A percentile compares a stretch with the other conserved stretches of the same genome.
Evolutionary conservation across 1,140 invertebrate species (phyloP).

Genomic region (Bombus terrestris): DNA sequence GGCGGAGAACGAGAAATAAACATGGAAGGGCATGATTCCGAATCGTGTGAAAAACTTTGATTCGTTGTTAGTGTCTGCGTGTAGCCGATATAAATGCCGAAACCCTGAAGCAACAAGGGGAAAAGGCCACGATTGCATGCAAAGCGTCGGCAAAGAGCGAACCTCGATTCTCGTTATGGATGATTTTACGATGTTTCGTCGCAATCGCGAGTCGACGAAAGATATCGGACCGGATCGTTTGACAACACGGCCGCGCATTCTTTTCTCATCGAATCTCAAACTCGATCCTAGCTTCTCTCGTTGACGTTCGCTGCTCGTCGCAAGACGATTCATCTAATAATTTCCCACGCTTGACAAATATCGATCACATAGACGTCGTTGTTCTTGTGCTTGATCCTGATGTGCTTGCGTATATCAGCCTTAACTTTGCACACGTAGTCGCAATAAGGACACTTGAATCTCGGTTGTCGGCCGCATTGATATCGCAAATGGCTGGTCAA

Average conservation of each 20-base stretch:
- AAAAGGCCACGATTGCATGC: background rate
- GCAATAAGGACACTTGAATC: conserved; percentile 83
- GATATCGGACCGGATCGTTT: background rate
- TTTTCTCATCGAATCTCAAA: background rate
- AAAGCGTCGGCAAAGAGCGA: background rate
- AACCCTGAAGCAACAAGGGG: background rate
- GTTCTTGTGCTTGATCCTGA: conserved; percentile 72
- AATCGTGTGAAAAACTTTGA: background rate
- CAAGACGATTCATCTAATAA: background rate
- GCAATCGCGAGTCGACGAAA: background rate
- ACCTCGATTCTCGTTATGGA: background rate
- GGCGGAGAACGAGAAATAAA: background rate
- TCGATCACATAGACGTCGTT: conserved; percentile 65
- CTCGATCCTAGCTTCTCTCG: background rate
- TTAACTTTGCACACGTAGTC: conserved; percentile 65
- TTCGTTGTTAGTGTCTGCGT: background rate
- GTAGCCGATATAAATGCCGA: background rate
- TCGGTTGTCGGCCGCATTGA: conserved; percentile 83
- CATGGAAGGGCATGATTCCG: background rate
- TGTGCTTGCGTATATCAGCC: conserved; percentile 68
- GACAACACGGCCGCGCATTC: background rate
- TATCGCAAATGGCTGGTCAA: conserved; percentile 82
- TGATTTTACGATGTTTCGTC: background rate
- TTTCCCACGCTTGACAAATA: conserved; percentile 41
- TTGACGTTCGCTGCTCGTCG: background rate